phyloP scores from a whole-genome alignment of 2,888 invertebrate species.

The Clanis bilineata region DNA sequence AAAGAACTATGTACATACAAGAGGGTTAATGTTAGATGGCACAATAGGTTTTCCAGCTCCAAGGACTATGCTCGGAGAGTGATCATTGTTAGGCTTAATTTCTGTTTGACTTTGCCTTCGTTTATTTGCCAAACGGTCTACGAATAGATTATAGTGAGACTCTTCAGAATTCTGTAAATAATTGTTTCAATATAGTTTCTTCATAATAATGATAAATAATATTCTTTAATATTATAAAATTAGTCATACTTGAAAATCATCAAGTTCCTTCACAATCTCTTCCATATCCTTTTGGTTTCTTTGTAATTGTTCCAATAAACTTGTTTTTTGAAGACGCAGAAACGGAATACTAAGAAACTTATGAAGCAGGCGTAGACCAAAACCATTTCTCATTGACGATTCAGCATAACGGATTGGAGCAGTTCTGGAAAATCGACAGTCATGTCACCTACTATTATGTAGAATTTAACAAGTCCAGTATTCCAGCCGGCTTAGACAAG shows the following conservation, averaged over 20 bases:
- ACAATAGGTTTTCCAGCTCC: slow-evolving; percentile 77
- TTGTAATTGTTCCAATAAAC: slow-evolving; percentile 91
- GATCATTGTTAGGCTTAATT: slow-evolving; percentile 54
- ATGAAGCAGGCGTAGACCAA: slow-evolving; percentile 95
- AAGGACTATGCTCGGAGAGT: slow-evolving; percentile 71
- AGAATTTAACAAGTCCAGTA: no score
- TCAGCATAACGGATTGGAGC: slow-evolving; percentile 93
- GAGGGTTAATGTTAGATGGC: slow-evolving; percentile 67
- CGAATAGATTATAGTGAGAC: slow-evolving; percentile 87
- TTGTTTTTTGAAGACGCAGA: slow-evolving; percentile 92
- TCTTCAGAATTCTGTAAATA: slow-evolving; percentile 84
- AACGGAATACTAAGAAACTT: slow-evolving; percentile 98
- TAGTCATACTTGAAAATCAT: slow-evolving; percentile 84
- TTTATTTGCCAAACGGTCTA: slow-evolving; percentile 88
- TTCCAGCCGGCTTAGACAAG: no score
- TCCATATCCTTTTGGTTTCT: slow-evolving; percentile 91
- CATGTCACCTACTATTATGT: not conserved
- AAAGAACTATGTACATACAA: slow-evolving; percentile 41
- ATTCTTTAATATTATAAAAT: slow-evolving; percentile 17
- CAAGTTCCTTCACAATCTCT: slow-evolving; percentile 88
- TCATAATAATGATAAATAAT: not conserved
- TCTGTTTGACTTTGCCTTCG: slow-evolving; percentile 87
- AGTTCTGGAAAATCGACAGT: slow-evolving; percentile 55
- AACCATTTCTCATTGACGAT: slow-evolving; percentile 97
- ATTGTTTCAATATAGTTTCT: not conserved